Conservation (phyloP, 1,140 invertebrate species). For the Scaptomyza montana region DNA sequence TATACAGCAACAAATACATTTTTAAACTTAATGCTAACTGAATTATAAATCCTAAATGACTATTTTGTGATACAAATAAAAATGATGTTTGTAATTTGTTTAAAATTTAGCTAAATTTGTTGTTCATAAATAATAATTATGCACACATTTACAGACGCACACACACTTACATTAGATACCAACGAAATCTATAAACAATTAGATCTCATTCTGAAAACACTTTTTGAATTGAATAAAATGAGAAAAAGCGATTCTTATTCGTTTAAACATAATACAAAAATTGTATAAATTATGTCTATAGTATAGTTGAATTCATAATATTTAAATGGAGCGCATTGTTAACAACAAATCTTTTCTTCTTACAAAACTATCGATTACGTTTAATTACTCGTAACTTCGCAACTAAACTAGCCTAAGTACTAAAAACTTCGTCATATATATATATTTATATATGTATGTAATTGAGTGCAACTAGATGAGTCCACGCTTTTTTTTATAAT, state of each 20-base stretch:
- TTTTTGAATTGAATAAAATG: neutral
- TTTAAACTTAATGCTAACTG: slow-evolving; percentile 48
- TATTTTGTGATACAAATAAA: slow-evolving; percentile 16
- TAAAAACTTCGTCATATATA: slow-evolving; percentile 32
- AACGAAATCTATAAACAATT: slow-evolving; percentile 1
- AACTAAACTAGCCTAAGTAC: slow-evolving; percentile 45
- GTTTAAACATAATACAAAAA: slow-evolving; percentile 40
- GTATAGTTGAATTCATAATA: slow-evolving; percentile 31
- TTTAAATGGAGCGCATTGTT: slow-evolving; percentile 12
- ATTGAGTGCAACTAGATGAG: slow-evolving; percentile 88
- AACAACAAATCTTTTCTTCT: slow-evolving; percentile 20
- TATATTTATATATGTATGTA: neutral
- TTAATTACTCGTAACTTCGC: slow-evolving; percentile 38
- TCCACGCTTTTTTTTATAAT: slow-evolving; percentile 98
- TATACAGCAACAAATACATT: slow-evolving; percentile 38
- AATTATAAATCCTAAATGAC: slow-evolving; percentile 14
- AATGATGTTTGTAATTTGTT: slow-evolving; percentile 13
- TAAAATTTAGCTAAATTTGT: slow-evolving; percentile 32
- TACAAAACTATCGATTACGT: slow-evolving; percentile 24
- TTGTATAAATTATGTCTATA: slow-evolving; percentile 32
- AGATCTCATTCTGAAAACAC: neutral
- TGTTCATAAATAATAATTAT: slow-evolving; percentile 18
- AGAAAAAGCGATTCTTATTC: slow-evolving; percentile 22
- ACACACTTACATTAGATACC: neutral
- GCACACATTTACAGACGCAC: slow-evolving; percentile 9